phyloP scores from a whole-genome alignment of 2,113 vertebrate species.

The Oryzias curvinotus region DNA sequence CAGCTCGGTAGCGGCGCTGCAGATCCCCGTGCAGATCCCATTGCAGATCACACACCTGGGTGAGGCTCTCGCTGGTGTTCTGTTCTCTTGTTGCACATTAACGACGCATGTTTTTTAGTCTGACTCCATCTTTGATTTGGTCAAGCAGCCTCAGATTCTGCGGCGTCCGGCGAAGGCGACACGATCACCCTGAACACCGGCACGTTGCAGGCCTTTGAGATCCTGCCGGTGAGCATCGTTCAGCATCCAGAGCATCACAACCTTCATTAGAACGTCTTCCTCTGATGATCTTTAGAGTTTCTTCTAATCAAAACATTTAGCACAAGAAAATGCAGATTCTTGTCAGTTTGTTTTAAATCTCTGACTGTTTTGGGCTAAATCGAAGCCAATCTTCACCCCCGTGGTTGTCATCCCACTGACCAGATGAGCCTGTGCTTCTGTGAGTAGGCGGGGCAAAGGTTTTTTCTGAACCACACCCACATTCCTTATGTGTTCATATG shows the following conservation, averaged over 20 bases:
- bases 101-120: background rate
- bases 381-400: no score
- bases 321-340: no score
- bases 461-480: no score
- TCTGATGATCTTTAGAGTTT: no score
- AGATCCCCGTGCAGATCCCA: conserved; percentile 87
- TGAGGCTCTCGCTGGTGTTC: conserved; percentile 66
- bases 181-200: conserved; percentile 92
- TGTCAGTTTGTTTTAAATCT: background rate
- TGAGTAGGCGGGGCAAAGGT: no score
- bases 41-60: conserved; percentile 97
- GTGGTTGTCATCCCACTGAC: no score
- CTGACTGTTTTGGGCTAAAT: no score
- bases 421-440: no score
- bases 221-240: conserved; percentile 74
- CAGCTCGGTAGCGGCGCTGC: conserved; percentile 85
- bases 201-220: conserved; percentile 95
- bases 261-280: no score
- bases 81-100: background rate
- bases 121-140: conserved; percentile 6
- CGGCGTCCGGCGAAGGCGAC: conserved; percentile 84
- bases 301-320: no score
- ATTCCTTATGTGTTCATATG: no score
- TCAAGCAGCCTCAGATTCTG: conserved; percentile 67
- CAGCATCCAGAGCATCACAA: background rate